A percentile compares a stretch with the other conserved stretches of the same genome.
phyloP scores from a whole-genome alignment of 2,888 invertebrate genomes.

The Pteria penguin region DNA sequence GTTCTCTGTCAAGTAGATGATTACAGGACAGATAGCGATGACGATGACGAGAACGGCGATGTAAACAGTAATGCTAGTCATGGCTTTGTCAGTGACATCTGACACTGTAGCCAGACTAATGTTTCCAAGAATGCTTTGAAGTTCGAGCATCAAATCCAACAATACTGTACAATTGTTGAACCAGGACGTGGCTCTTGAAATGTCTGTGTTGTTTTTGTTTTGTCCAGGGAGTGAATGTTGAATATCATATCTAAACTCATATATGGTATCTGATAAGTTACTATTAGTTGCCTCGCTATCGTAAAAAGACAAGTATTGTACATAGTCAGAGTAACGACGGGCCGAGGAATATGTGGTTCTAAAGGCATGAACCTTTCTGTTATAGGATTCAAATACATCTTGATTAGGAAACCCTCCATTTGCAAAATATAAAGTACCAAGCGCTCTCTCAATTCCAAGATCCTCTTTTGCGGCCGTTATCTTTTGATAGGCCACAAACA shows the following conservation, averaged over 20 bases:
- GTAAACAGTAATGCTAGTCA: conserved; percentile 71
- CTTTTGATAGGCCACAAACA: conserved; percentile 91
- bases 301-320: conserved; percentile 81
- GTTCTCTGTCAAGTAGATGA: conserved; percentile 56
- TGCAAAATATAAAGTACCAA: conserved; percentile 93
- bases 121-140: conserved; percentile 82
- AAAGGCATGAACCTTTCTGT: conserved; percentile 90
- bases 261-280: conserved; percentile 82
- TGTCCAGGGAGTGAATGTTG: conserved; percentile 44
- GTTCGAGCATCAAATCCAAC: conserved; percentile 88
- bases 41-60: conserved; percentile 55
- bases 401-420: conserved; percentile 85
- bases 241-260: conserved; percentile 84
- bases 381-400: conserved; percentile 88
- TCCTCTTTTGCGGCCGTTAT: conserved; percentile 92
- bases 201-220: conserved; percentile 81
- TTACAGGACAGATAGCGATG: conserved; percentile 57
- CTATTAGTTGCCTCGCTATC: conserved; percentile 50
- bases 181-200: conserved; percentile 88
- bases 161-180: conserved; percentile 91
- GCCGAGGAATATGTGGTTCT: conserved; percentile 90
- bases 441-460: conserved; percentile 91
- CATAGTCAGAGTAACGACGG: conserved; percentile 89
- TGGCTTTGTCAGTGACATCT: conserved; percentile 79
- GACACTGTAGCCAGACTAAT: conserved; percentile 59